Evolutionary conservation across 2,888 invertebrate species (phyloP), one percentile per base, ranked within the genome.

Genomic region (Quadroppia sp.): DNA sequence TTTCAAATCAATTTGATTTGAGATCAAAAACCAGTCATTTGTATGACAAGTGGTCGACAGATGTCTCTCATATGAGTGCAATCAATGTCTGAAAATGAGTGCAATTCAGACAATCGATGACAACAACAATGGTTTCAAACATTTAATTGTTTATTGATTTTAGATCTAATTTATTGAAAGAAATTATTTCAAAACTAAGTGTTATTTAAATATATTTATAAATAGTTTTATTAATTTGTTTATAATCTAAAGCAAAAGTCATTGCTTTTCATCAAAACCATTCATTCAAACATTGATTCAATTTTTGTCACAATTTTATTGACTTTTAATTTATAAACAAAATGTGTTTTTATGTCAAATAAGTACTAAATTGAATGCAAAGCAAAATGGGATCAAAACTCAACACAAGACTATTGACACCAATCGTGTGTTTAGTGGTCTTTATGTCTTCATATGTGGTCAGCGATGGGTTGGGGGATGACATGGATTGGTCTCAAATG

Each of bases 401-500:
- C 13, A 59, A n/a, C 17, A 17, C 30, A 32, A 59, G 30, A 59
- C 30, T 30, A n/a, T 32, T 59, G 59, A 32, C 53, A 20, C 53
- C 13, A 23, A 23, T 59, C 15, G 17, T 59, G 13, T 28, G 28
- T 59, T 30, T 59, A 17, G n/a, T 59, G 17, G 4, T 59, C 4
- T 30, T 32, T 7, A 7, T 9, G 15, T 30, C 17, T 3, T 59
- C 59, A 25, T 4, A 30, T 2, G 59, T 59, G 32, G 17, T 32
- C n/a, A 28, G 25, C 32, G 28, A 59, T 32, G 59, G 59, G 2
- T 32, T 30, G 17, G 30, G 28, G 17, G 59, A 59, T 59, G 59
- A 53, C 28, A 61, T 61, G 30, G 61, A 61, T 61, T 61, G 30
- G 36, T 61, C 61, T 30, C 61, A 61, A 61, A 32, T 61, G 32